A percentile compares a stretch with the other conserved stretches of the same genome.
Evolutionary conservation across 2,113 vertebrate species (phyloP).

Genomic region (Malurus elegans): DNA sequence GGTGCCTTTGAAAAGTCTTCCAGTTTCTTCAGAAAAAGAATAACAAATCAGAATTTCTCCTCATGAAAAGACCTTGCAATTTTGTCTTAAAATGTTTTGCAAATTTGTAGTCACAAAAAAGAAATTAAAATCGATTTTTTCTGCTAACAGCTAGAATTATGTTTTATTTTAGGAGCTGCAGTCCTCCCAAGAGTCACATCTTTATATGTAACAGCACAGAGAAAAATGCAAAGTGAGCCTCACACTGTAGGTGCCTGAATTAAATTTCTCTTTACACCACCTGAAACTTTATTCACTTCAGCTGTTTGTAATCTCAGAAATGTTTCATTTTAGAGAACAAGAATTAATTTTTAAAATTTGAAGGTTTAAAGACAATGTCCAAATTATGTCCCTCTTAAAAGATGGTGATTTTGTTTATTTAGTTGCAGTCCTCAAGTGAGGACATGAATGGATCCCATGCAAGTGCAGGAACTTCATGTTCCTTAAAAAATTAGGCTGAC

Average conservation of each 20-base stretch:
- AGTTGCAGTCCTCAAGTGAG: not conserved
- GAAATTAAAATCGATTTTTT: not conserved
- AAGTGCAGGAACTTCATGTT: not conserved
- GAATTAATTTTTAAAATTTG: not conserved
- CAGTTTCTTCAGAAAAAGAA: not conserved
- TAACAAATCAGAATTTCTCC: not conserved
- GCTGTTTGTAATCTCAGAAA: not conserved
- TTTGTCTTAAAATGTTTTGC: not conserved
- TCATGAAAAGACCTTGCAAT: not conserved
- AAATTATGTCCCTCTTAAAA: not conserved
- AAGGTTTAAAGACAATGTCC: not conserved
- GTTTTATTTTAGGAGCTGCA: not conserved
- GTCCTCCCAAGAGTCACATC: not conserved
- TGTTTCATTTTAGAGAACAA: not conserved
- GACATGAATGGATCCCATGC: not conserved
- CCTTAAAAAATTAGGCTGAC: not conserved
- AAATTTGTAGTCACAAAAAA: not conserved
- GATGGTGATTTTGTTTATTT: not conserved
- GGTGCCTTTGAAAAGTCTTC: not conserved
- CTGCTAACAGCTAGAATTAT: not conserved
- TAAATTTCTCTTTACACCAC: not conserved
- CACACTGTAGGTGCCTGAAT: fast-evolving
- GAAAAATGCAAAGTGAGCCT: not conserved
- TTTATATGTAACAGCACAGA: not conserved
- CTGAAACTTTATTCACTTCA: not conserved